Evolutionary conservation across 1,140 invertebrate genomes (phyloP).

Genomic region (Helicoverpa zea): DNA sequence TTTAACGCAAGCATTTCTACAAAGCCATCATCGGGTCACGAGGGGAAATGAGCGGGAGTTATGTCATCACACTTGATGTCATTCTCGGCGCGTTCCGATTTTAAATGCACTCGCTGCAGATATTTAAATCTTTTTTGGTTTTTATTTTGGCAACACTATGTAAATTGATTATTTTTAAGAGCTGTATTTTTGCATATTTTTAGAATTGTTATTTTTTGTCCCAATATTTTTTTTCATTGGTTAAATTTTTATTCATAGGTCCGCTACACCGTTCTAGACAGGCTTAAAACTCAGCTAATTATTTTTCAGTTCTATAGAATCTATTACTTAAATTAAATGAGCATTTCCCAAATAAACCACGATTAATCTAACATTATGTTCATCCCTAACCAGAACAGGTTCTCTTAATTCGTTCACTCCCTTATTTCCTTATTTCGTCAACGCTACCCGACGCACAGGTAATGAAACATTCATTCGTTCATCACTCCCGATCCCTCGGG

Average conservation of each 20-base stretch:
- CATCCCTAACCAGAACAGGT: constrained; percentile 3
- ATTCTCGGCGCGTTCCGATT: not conserved
- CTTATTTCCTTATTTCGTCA: constrained; percentile 8
- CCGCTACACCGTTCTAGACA: too few species aligned
- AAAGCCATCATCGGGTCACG: not conserved
- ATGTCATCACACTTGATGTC: constrained; percentile 10
- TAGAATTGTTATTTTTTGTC: too few species aligned
- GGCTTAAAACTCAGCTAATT: too few species aligned
- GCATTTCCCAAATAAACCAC: not conserved
- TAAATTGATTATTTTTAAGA: too few species aligned
- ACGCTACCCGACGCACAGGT: constrained; percentile 4
- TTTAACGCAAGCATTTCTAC: not conserved
- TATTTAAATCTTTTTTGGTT: not conserved
- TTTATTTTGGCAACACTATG: not conserved
- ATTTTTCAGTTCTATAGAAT: too few species aligned
- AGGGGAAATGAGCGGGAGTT: constrained; percentile 7
- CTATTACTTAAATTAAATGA: not conserved
- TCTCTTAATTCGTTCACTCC: constrained; percentile 1
- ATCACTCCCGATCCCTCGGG: constrained; percentile 51
- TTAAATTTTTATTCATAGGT: too few species aligned
- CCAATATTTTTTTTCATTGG: too few species aligned
- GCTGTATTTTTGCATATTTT: too few species aligned
- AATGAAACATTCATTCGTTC: constrained; percentile 63
- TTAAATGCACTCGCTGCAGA: not conserved
- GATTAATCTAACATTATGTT: not conserved